Evolutionary conservation across 2,888 invertebrate species (phyloP).

Genomic region (Bombylius discolor): DNA sequence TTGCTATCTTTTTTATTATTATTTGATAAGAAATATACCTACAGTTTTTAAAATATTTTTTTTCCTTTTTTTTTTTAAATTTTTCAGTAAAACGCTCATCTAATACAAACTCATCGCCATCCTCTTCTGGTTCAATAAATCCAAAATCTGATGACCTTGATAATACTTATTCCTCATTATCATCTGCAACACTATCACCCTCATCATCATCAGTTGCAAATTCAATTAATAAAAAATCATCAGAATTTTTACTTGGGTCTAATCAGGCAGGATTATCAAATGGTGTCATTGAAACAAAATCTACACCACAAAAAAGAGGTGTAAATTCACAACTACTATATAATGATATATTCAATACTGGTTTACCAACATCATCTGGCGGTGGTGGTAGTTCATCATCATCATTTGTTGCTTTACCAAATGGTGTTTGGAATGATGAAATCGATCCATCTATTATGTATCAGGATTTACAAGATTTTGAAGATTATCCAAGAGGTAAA

Average conservation of each 20-base stretch:
- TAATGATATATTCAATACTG: constrained; percentile 12
- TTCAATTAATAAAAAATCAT: not conserved
- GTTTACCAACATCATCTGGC: not conserved
- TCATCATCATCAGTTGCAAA: too few species aligned
- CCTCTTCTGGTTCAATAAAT: not conserved
- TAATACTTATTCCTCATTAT: too few species aligned
- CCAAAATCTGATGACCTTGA: not conserved
- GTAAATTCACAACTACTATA: constrained; percentile 22
- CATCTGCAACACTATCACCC: too few species aligned
- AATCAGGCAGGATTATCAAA: not conserved
- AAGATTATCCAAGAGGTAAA: constrained; percentile 28
- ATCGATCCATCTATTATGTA: constrained; percentile 27
- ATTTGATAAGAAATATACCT: too few species aligned
- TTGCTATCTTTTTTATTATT: too few species aligned
- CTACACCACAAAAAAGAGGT: constrained; percentile 30
- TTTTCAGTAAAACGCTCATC: constrained; percentile 23
- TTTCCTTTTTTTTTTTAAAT: too few species aligned
- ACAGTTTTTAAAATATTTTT: too few species aligned
- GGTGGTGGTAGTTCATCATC: constrained; percentile 11
- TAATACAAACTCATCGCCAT: constrained; percentile 12
- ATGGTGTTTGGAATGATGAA: constrained; percentile 31
- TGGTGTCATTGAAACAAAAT: constrained; percentile 16
- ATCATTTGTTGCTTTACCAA: constrained; percentile 18
- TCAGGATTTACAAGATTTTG: constrained; percentile 29
- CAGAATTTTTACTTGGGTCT: constrained; percentile 5